Evolutionary conservation across 2,113 vertebrate genomes (phyloP).

Genomic region (Cebidichthys violaceus): DNA sequence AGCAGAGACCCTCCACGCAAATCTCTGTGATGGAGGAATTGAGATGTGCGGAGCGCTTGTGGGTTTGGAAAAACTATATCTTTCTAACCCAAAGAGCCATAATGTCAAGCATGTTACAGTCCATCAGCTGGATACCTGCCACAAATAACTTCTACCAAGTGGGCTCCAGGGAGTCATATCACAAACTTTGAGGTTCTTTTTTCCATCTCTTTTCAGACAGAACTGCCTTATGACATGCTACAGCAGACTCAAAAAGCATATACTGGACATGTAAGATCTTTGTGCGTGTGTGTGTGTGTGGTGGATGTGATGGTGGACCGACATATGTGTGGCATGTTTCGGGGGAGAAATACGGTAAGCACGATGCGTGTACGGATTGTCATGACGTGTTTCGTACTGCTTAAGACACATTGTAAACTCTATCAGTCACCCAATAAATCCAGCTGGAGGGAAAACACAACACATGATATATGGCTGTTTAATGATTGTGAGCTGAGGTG

Average conservation of each 20-base stretch:
- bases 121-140: conserved; percentile 65
- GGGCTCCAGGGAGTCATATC: conserved; percentile 42
- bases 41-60: conserved; percentile 38
- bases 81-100: conserved; percentile 60
- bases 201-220: conserved; percentile 41
- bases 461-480: conserved; percentile 74
- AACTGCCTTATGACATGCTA: conserved; percentile 45
- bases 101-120: conserved; percentile 54
- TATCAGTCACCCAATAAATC: conserved; percentile 83
- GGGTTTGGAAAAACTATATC: conserved; percentile 59
- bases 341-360: conserved; percentile 36
- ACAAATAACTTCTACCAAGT: conserved; percentile 48
- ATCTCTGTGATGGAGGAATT: conserved; percentile 40
- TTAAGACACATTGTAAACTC: conserved; percentile 78
- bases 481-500: conserved; percentile 73
- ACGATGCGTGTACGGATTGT: conserved; percentile 62
- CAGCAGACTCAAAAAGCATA: conserved; percentile 29
- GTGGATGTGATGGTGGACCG: conserved; percentile 35
- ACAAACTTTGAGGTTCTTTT: conserved; percentile 23
- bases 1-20: conserved; percentile 29
- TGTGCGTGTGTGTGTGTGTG: conserved; percentile 8
- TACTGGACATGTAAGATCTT: conserved; percentile 47
- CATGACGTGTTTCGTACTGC: conserved; percentile 66
- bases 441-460: conserved; percentile 75
- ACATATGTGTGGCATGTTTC: conserved; percentile 37